These are phyloP conservation scores for Trichopria drosophilae DNA, from an alignment of 2,888 invertebrate species.

Conservation along the genomic window DNA sequence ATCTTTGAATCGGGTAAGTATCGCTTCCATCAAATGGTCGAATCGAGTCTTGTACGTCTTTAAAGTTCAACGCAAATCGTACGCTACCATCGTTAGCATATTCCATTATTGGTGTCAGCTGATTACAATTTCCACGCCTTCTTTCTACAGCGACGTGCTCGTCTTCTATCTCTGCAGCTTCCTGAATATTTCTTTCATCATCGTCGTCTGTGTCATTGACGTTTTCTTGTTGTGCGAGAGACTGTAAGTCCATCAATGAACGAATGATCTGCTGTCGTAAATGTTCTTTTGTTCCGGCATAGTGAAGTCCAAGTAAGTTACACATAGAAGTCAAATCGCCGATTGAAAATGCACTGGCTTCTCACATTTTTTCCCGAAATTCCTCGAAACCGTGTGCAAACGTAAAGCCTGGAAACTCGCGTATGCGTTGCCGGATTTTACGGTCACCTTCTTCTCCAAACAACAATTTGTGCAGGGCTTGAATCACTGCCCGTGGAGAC, in stretches of 20 bases:
- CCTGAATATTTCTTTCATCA: background rate
- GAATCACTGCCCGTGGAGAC: constrained; percentile 4
- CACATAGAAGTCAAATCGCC: constrained; percentile 8
- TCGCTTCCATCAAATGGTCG: constrained; percentile 36
- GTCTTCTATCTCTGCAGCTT: too few species aligned
- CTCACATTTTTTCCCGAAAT: background rate
- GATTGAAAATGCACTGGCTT: background rate
- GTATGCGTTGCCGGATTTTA: background rate
- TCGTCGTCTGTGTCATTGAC: constrained; percentile 3
- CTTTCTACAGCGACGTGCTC: too few species aligned
- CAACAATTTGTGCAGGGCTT: constrained; percentile 9
- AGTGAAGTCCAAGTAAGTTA: constrained; percentile 9
- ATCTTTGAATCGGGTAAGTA: constrained; percentile 37
- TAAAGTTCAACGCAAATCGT: constrained; percentile 37
- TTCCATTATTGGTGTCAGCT: too few species aligned
- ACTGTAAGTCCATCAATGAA: background rate
- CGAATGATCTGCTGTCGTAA: background rate
- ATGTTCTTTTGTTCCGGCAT: constrained; percentile 1
- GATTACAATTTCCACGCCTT: too few species aligned
- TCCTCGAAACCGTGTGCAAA: constrained; percentile 11
- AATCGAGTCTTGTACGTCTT: constrained; percentile 40
- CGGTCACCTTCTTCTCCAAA: constrained; percentile 12
- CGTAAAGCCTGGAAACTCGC: constrained; percentile 10
- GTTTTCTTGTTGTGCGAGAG: background rate
- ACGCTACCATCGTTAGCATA: too few species aligned